A percentile compares a stretch with the other conserved stretches of the same genome.
These are phyloP conservation scores for Lasaia peninsularis DNA, from an alignment of 1,140 invertebrate genomes.

Conservation along the genomic window DNA sequence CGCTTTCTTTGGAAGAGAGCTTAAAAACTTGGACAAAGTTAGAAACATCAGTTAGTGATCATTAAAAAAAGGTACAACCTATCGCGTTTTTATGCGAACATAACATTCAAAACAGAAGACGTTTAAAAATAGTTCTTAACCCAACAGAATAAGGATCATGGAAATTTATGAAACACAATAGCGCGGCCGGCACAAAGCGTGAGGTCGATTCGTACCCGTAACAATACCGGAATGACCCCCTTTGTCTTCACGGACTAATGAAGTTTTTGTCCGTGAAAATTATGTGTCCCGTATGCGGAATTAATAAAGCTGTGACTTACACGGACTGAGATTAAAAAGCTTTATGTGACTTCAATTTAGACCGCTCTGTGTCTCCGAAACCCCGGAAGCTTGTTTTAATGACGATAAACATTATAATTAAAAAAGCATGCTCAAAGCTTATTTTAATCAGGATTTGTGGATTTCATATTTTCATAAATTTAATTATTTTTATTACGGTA, in stretches of 20 bases:
- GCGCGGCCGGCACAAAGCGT: slow-evolving; percentile 14
- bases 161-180: background rate
- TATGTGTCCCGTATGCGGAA: slow-evolving; percentile 31
- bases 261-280: slow-evolving; percentile 38
- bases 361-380: slow-evolving; percentile 4
- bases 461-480: too few relatives aligned
- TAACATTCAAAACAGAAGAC: background rate
- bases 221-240: slow-evolving; percentile 26
- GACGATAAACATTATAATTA: slow-evolving; percentile 2
- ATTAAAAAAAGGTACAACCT: background rate
- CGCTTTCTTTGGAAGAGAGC: too few relatives aligned
- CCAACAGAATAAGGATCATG: background rate
- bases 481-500: too few relatives aligned
- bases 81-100: background rate
- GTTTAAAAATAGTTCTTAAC: background rate
- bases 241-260: slow-evolving; percentile 41
- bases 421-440: background rate
- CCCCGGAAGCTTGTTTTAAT: slow-evolving; percentile 2
- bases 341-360: slow-evolving; percentile 13
- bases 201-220: slow-evolving; percentile 14
- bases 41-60: background rate
- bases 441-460: background rate
- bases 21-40: background rate
- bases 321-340: slow-evolving; percentile 26
- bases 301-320: slow-evolving; percentile 23